These are phyloP conservation scores for Myotis daubentonii DNA, from an alignment of 2,797 vertebrate species.

Conservation along the genomic window DNA sequence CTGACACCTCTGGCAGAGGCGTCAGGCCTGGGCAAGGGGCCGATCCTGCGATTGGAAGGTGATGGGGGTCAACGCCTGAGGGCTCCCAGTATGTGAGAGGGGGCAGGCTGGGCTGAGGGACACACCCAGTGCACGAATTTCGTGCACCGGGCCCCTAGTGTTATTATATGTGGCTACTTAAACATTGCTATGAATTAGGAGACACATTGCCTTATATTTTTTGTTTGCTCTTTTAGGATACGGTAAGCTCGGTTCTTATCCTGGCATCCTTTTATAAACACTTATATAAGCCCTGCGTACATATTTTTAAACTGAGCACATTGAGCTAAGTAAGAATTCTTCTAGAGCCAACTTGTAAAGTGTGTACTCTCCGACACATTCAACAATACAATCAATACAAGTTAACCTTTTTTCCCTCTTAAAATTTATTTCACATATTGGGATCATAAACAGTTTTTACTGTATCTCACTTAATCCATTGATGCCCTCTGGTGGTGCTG, in stretches of 20 bases:
- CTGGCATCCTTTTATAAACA: background rate
- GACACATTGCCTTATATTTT: background rate
- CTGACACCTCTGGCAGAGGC: too few species aligned
- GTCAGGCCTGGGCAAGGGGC: too few species aligned
- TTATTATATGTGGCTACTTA: background rate
- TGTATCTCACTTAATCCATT: background rate
- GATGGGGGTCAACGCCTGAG: too few species aligned
- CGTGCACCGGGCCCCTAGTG: too few species aligned
- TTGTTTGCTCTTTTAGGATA: background rate
- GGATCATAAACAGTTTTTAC: background rate
- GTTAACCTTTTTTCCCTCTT: constrained; percentile 6
- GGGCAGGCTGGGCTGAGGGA: too few species aligned
- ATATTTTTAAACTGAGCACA: background rate
- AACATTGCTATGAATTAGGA: background rate
- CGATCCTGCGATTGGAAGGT: too few species aligned
- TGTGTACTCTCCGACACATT: background rate
- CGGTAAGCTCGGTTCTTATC: background rate
- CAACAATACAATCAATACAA: background rate
- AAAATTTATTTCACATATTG: constrained; percentile 34
- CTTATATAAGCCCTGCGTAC: background rate
- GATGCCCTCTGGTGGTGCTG: background rate
- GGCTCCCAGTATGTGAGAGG: too few species aligned
- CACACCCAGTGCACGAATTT: too few species aligned
- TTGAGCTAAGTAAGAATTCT: background rate
- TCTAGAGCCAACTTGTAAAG: background rate